Evolutionary conservation across 2,797 vertebrate species (phyloP).

Genomic region (Toxotes lorentzi): DNA sequence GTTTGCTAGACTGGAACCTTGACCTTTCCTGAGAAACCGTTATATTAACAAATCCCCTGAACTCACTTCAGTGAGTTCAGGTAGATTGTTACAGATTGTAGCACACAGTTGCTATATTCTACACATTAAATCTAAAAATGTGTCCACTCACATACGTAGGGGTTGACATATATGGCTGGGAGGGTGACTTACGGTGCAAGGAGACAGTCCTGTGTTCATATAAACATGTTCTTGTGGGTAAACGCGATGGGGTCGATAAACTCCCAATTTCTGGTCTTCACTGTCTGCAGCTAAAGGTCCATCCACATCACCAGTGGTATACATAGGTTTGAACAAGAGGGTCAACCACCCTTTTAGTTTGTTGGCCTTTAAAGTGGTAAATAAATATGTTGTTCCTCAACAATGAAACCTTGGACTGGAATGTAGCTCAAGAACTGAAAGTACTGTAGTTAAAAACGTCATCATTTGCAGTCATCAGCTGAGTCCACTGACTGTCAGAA

Average conservation of each 20-base stretch:
- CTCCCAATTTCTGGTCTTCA: neutral
- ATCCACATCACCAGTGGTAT: neutral
- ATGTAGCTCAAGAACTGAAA: neutral
- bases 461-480: conserved; percentile 32
- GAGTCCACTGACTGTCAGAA: neutral
- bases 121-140: conserved; percentile 23
- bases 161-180: neutral
- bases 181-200: neutral
- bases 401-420: conserved; percentile 10
- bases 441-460: neutral
- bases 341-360: conserved; percentile 7
- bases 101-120: conserved; percentile 37
- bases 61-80: conserved; percentile 45
- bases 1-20: conserved; percentile 74
- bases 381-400: conserved; percentile 34
- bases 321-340: conserved; percentile 8
- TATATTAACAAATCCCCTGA: conserved; percentile 59
- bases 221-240: neutral
- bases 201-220: neutral
- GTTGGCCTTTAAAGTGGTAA: conserved; percentile 16
- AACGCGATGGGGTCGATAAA: too few relatives aligned
- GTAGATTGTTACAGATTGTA: conserved; percentile 41
- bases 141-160: conserved; percentile 3
- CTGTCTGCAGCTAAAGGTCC: neutral
- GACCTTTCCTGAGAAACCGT: conserved; percentile 70